Evolutionary conservation across 1,140 invertebrate species (phyloP), one percentile per base, ranked within the genome.

Genomic region (Eulimnadia texana): DNA sequence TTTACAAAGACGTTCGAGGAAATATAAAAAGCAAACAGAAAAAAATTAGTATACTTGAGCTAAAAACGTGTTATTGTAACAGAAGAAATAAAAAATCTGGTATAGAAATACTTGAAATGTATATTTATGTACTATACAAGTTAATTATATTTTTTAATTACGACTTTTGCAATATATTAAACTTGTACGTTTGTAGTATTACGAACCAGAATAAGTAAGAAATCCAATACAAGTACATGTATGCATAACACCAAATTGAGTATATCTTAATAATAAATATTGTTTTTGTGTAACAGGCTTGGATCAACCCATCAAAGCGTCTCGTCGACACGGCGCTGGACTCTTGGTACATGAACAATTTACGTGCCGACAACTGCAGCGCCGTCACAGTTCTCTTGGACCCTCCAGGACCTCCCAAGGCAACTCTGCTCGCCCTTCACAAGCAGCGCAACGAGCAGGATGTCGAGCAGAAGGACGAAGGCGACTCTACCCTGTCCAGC

Each of bases 361-460:
- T 95, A 77, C 79, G 90, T 29, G 92, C 93, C 10, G 93, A 98
- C 74, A 98, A 98, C 72, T 95, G 91, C 2, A 93, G 88, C 58
- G 92, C 92, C 50, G 86, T 97, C 3, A 94, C 92, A 33, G 77
- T 96, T 22, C 87, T 95, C 80, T 76, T 96, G 55, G 91, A 96
- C 73, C 90, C 90, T 61, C 87, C 90, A 3, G 89, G 88, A 3
- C 84, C 86, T n/a, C 84, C 86, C 19, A 50, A 33, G 22, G 42
- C 60, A 16, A 33, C 29, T 24, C 50, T 61, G 20, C 51, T 61
- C 1, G 27, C 29, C 50, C 22, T 61, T 50, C 60, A 51, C 27
- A 61, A 52, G 42, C 60, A 50, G 51, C 28, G 42, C 19, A 58
- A 58, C 33, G 55, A 57, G 29, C 24, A 27, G 11, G 55, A 29